Evolutionary conservation across 2,797 vertebrate species (phyloP), one percentile per base, ranked within the genome.

Genomic region (Mormyrus proboscirostris): DNA sequence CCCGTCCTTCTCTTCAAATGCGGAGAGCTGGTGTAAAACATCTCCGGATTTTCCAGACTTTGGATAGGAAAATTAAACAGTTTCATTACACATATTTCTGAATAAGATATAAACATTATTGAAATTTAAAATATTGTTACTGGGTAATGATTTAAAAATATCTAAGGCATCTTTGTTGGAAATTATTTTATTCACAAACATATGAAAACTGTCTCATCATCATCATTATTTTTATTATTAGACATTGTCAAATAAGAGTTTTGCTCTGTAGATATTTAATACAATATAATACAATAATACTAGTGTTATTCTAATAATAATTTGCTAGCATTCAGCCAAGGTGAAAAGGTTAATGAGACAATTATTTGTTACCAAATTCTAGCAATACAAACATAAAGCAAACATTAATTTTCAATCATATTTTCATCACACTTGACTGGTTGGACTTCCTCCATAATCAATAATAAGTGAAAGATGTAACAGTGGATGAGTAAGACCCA

Each of bases 1-100:
- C 91, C 87, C 90, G 55, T 79, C 88, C 89, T 62, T 88, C 1
- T 94, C 93, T 47, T 94, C 92, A 90, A 55, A 92, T 88, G 89
- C 0, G 10, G 90, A 91, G 51, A 38, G 14, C 4, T 59, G 50
- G 12, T 59, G 25, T 19, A 57, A 5, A 51, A 59, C 89, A 50
- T 93, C 90, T 79, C 88, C 92, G 65, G 22, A 84, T 90, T 93
- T 88, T 57, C 7, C 53, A n/a, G 16, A 10, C 82, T 85, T 51
- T 49, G 50, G 22, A 44, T 44, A 44, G 38, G 76, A 82, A 47
- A 47, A 82, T 47, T 47, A 47, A 82, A 47, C 0, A 19, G 38
- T 82, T 82, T 47, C 76, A n/a, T 82, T 82, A 47, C 76, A n/a
- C 14, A 47, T 82, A 79, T 79, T 47, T n/a, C 29, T 38, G 69